phyloP scores from a whole-genome alignment of 2,113 vertebrate genomes.

The Notothenia rossii region DNA sequence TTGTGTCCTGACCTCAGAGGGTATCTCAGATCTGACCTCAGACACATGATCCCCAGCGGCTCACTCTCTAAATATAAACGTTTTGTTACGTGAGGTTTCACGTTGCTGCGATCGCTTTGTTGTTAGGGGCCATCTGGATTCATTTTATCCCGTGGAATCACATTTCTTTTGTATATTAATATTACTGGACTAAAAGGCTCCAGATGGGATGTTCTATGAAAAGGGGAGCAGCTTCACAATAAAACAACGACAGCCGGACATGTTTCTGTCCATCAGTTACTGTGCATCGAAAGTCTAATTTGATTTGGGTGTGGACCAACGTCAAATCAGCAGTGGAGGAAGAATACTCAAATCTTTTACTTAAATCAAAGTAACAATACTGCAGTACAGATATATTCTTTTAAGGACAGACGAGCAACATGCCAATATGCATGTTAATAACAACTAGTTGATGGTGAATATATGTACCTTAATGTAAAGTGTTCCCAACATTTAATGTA shows the following conservation, averaged over 20 bases:
- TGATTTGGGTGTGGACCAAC: no score
- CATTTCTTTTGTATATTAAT: neutral
- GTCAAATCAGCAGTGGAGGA: no score
- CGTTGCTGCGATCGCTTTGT: neutral
- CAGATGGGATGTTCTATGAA: neutral
- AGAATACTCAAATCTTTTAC: no score
- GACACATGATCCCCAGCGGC: constrained; percentile 7
- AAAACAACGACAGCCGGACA: neutral
- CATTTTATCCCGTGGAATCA: neutral
- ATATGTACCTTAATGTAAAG: no score
- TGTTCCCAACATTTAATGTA: no score
- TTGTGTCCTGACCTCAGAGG: neutral
- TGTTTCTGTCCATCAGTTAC: no score
- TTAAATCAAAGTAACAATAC: no score
- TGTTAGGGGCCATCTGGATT: neutral
- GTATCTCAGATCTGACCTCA: neutral
- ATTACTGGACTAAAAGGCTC: neutral
- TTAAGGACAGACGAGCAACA: no score
- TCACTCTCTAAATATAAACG: constrained; percentile 13
- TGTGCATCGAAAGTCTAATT: no score
- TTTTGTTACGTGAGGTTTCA: constrained; percentile 4
- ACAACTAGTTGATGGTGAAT: no score
- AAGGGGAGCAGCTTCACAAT: neutral
- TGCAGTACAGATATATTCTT: no score
- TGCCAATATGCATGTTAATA: no score